These are phyloP conservation scores for Ophion slaviceki DNA, from an alignment of 2,888 invertebrate genomes.

Conservation along the genomic window DNA sequence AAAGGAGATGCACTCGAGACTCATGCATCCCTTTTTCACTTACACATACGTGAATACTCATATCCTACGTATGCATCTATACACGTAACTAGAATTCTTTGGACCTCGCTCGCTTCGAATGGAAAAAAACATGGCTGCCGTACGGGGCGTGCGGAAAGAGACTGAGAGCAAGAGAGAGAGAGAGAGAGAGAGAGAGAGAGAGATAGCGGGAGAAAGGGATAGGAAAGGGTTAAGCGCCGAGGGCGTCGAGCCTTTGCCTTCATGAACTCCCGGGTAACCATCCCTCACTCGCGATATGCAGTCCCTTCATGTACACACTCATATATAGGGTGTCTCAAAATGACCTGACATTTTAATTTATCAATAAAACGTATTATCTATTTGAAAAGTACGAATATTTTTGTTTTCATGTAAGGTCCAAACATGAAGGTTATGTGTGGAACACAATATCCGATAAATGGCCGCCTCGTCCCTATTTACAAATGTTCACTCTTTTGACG, in stretches of 20 bases:
- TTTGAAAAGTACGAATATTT: too few species aligned
- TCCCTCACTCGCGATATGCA: conserved; percentile 54
- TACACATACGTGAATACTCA: background rate
- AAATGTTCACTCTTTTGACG: too few species aligned
- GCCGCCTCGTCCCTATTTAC: too few species aligned
- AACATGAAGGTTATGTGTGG: too few species aligned
- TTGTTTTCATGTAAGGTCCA: too few species aligned
- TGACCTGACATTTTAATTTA: too few species aligned
- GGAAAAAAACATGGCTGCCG: conserved; percentile 80
- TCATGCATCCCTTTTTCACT: conserved; percentile 71
- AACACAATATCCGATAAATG: too few species aligned
- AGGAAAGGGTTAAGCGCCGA: conserved; percentile 53
- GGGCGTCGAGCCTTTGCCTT: conserved; percentile 57
- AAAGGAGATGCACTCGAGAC: conserved; percentile 81
- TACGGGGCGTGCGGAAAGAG: conserved; percentile 63
- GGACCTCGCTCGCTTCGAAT: conserved; percentile 73
- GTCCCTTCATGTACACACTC: conserved; percentile 26
- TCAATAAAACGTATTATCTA: too few species aligned
- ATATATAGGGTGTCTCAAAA: background rate
- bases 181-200: conserved; percentile 6
- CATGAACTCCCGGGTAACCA: conserved; percentile 55
- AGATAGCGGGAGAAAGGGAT: background rate
- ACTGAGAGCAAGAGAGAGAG: conserved; percentile 12
- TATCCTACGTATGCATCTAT: background rate
- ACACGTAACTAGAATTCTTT: conserved; percentile 26